Evolutionary conservation across 1,140 invertebrate species (phyloP), one percentile per base, ranked within the genome.

Genomic region (Drosophila kanapiae): DNA sequence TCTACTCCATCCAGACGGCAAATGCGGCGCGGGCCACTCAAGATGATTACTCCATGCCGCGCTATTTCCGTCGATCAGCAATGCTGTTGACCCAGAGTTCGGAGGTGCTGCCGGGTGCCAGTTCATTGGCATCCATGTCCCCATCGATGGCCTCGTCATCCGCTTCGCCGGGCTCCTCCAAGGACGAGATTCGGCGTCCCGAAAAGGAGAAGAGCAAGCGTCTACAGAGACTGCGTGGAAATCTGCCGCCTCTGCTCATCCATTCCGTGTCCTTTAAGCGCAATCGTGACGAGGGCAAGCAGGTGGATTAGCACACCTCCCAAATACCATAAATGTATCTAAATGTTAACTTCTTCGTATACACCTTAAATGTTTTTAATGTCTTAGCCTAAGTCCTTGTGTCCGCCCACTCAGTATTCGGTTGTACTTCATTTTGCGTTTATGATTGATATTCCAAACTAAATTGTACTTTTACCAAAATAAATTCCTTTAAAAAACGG

Each of bases 41-140:
- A 42, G 78, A 82, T 40, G 92, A 93, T 60, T 93, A 92, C 59
- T 92, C 92, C 0, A 93, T 93, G 92, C 92, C 92, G 9, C 75
- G 92, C 1, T 93, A 93, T 35, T 93, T 92, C 75, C 76, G 91
- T 1, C 82, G 86, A 2, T 92, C 91, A 1, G 86, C 82, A n/a
- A 80, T 92, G 70, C 65, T 88, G 3, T 11, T 90, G 60, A 83
- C 81, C 7, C 92, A 92, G 43, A 93, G 91, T 37, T 82, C 76
- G 1, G 92, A 93, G 65, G 78, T 91, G 6, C 37, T 92, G 54
- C 65, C 82, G 0, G 62, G 76, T 6, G 63, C 79, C 47, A 76
- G 54, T 38, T 88, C 81, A 0, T 33, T 82, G 43, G 85, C 74
- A 5, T 84, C 90, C 37, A 82, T 88, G 11, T 63, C 85, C 1